These are phyloP conservation scores for Cloeon dipterum DNA, from an alignment of 2,888 invertebrate genomes.

Conservation along the genomic window DNA sequence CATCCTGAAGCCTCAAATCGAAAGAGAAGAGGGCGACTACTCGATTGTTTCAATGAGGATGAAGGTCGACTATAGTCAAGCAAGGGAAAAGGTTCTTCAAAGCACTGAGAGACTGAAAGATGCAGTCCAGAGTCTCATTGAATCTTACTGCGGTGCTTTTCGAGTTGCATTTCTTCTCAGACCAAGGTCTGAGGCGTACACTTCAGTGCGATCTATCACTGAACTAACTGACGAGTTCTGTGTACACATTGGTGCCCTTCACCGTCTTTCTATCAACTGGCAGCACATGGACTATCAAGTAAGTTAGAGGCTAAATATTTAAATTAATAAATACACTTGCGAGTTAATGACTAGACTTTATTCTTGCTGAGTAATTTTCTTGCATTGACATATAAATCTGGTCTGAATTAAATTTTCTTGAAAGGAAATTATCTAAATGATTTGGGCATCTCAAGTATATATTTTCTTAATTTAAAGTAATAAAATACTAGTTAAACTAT, in stretches of 20 bases:
- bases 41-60: slow-evolving; percentile 36
- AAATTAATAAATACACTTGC: too few species aligned
- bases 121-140: slow-evolving; percentile 59
- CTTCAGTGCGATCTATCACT: slow-evolving; percentile 16
- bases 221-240: slow-evolving; percentile 20
- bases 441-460: too few species aligned
- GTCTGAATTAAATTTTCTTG: too few species aligned
- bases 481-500: too few species aligned
- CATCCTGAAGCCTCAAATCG: slow-evolving; percentile 30
- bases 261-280: slow-evolving; percentile 55
- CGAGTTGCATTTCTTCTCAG: slow-evolving; percentile 59
- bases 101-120: slow-evolving; percentile 51
- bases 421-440: too few species aligned
- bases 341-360: too few species aligned
- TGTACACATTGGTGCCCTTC: slow-evolving; percentile 60
- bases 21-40: slow-evolving; percentile 43
- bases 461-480: too few species aligned
- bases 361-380: too few species aligned
- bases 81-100: slow-evolving; percentile 26
- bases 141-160: slow-evolving; percentile 66
- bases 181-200: slow-evolving; percentile 29
- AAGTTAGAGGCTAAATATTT: too few species aligned
- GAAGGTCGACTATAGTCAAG: slow-evolving; percentile 14
- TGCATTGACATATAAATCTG: too few species aligned
- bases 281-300: slow-evolving; percentile 66